phyloP scores from a whole-genome alignment of 1,140 invertebrate species.

The Drosophila nasuta region DNA sequence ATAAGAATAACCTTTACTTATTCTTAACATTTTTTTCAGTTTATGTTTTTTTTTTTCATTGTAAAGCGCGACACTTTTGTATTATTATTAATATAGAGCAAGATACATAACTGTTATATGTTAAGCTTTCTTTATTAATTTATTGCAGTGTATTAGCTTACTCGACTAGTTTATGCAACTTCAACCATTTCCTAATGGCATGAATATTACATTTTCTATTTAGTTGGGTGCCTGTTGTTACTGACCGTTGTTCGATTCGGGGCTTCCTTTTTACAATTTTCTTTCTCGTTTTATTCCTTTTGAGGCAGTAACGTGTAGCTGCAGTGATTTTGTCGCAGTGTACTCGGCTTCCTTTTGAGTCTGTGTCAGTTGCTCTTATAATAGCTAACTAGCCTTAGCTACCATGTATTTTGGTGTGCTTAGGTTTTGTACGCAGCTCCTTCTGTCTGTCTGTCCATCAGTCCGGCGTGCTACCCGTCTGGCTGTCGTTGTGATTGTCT shows the following conservation, averaged over 20 bases:
- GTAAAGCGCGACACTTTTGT: too few relatives aligned
- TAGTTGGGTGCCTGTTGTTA: constrained; percentile 28
- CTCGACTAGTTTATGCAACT: background rate
- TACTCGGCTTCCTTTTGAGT: constrained; percentile 23
- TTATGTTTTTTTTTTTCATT: too few relatives aligned
- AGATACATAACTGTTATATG: too few relatives aligned
- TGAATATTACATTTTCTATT: constrained; percentile 43
- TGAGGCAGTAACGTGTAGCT: constrained; percentile 6
- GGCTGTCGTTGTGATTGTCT: background rate
- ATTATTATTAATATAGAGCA: too few relatives aligned
- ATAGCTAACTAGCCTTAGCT: constrained; percentile 46
- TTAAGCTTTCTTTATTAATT: too few relatives aligned
- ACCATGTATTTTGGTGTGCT: constrained; percentile 54
- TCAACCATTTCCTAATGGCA: constrained; percentile 20
- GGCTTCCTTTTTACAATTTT: constrained; percentile 4
- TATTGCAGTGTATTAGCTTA: constrained; percentile 2
- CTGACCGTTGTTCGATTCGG: constrained; percentile 22
- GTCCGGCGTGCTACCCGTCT: constrained; percentile 30
- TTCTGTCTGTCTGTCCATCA: constrained; percentile 12
- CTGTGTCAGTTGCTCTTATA: constrained; percentile 32
- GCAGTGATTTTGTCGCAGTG: constrained; percentile 43
- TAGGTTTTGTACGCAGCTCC: constrained; percentile 51
- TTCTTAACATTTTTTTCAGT: too few relatives aligned
- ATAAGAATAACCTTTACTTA: too few relatives aligned
- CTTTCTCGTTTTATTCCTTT: constrained; percentile 5